These are phyloP conservation scores for Stegodyphus mimosarum DNA, from an alignment of 1,140 invertebrate species.

Conservation along the genomic window DNA sequence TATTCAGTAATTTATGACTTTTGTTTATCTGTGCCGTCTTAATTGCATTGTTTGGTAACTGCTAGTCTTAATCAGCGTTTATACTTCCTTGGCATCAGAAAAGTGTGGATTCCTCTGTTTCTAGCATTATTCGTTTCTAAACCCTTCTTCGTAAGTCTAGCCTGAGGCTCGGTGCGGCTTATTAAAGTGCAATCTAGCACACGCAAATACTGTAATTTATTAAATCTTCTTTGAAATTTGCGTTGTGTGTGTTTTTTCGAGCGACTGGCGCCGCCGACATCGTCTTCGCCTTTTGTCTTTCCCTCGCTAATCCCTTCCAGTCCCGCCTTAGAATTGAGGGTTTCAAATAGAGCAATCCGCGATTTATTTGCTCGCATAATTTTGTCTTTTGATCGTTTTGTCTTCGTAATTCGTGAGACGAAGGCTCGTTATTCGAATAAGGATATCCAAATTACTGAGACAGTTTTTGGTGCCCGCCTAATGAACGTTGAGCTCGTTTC, in stretches of 20 bases:
- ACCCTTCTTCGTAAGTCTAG: slow-evolving; percentile 4
- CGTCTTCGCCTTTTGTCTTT: slow-evolving; percentile 31
- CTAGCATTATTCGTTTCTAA: background rate
- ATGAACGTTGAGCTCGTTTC: slow-evolving; percentile 29
- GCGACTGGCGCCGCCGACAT: slow-evolving; percentile 8
- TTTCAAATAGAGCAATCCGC: background rate
- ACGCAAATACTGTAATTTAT: slow-evolving; percentile 58
- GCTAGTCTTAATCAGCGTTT: background rate
- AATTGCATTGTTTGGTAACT: background rate
- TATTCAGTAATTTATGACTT: too few relatives aligned
- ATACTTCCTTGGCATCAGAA: background rate
- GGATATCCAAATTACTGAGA: slow-evolving; percentile 22
- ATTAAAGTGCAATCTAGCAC: slow-evolving; percentile 49
- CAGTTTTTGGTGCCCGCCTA: background rate
- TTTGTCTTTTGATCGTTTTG: slow-evolving; percentile 17
- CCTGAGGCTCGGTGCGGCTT: slow-evolving; percentile 22
- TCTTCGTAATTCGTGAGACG: slow-evolving; percentile 17
- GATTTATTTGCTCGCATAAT: slow-evolving; percentile 27
- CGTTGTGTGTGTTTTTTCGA: slow-evolving; percentile 10
- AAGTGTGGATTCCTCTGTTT: slow-evolving; percentile 14
- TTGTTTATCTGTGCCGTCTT: too few relatives aligned
- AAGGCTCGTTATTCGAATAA: background rate
- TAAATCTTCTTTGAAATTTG: slow-evolving; percentile 50
- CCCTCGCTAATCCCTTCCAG: slow-evolving; percentile 15
- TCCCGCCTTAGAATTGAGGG: background rate